A percentile compares a stretch with the other conserved stretches of the same genome.
These are phyloP conservation scores for Stigmatopora argus DNA, from an alignment of 2,113 vertebrate species.

Conservation along the genomic window DNA sequence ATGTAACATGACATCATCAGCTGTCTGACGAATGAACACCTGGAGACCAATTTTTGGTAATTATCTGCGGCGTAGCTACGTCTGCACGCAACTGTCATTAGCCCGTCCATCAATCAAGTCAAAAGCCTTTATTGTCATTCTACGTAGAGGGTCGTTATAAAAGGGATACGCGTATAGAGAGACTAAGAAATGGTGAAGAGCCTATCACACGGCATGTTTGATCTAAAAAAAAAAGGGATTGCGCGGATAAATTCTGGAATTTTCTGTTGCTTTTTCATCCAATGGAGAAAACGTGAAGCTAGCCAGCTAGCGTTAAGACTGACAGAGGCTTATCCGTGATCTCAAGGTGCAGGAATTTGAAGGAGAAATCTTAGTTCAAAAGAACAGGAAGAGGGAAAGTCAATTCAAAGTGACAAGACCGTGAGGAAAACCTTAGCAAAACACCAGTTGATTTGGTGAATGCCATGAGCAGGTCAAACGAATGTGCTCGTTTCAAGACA, in stretches of 20 bases:
- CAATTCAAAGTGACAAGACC: too few relatives aligned
- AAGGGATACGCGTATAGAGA: slow-evolving; percentile 13
- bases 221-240: slow-evolving; percentile 46
- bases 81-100: slow-evolving; percentile 70
- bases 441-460: too few relatives aligned
- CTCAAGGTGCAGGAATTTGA: slow-evolving; percentile 40
- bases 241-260: slow-evolving; percentile 63
- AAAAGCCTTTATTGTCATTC: too few relatives aligned
- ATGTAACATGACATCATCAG: slow-evolving; percentile 60
- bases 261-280: slow-evolving; percentile 55
- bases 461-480: too few relatives aligned
- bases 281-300: slow-evolving; percentile 30
- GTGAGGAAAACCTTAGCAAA: too few relatives aligned
- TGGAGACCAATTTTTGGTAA: slow-evolving; percentile 59
- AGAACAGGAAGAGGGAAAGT: too few relatives aligned
- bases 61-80: slow-evolving; percentile 55
- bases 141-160: slow-evolving; percentile 37
- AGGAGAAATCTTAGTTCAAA: background rate
- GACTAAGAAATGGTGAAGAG: slow-evolving; percentile 26
- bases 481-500: too few relatives aligned
- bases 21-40: slow-evolving; percentile 67
- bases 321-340: slow-evolving; percentile 39
- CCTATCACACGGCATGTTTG: slow-evolving; percentile 46
- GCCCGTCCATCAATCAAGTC: slow-evolving; percentile 21
- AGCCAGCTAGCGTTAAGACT: slow-evolving; percentile 46